Base-by-base conservation (phyloP, 2,888 invertebrate genomes). In the Lamellibrachia satsuma region DNA sequence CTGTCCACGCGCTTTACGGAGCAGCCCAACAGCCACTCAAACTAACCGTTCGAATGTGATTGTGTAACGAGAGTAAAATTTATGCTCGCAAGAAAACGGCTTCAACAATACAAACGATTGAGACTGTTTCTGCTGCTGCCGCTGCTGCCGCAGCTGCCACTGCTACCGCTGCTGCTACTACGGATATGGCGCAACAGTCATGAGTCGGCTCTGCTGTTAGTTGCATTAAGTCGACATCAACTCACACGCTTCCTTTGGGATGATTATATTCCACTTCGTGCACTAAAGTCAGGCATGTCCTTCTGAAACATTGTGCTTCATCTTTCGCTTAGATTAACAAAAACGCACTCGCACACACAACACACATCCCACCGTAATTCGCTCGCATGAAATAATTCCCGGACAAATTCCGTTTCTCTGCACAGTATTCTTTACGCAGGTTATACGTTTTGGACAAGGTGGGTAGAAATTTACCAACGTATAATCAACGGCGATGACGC, bases 1-100 rank as follows among this genome's bases (percentile, higher is more conserved):
- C 39, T 39, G 39, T 39, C 0, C 39, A 39, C 7, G 91, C 51
- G 7, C 39, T 60, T 57, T 92, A 27, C 92, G 98, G 98, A 94
- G 97, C 15, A n/a, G 6, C 75, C 97, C 91, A 15, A 91, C 91
- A 91, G 11, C 52, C 39, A 39, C 0, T 39, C 39, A 39, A 39
- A 39, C 39, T 39, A 39, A 39, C 1, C 39, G 39, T 39, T 39
- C 39, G 39, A 39, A 39, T 39, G 52, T 52, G 91, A 91, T 91
- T 51, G 2, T 51, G 91, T 52, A 15, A 52, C 3, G 51, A 11
- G 52, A 51, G 39, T 91, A n/a, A 39, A 27, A 91, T 27, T 15
- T 91, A 39, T 39, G 2, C 39, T 91, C 91, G 52, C 7, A 91
- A 15, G 91, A 91, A 51, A 91, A 27, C 52, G 15, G 39, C 91